Percentiles rank a stretch among this genome's conserved stretches.
These are phyloP conservation scores for Poecilia gillii DNA, from an alignment of 2,797 vertebrate genomes.

Conservation along the genomic window DNA sequence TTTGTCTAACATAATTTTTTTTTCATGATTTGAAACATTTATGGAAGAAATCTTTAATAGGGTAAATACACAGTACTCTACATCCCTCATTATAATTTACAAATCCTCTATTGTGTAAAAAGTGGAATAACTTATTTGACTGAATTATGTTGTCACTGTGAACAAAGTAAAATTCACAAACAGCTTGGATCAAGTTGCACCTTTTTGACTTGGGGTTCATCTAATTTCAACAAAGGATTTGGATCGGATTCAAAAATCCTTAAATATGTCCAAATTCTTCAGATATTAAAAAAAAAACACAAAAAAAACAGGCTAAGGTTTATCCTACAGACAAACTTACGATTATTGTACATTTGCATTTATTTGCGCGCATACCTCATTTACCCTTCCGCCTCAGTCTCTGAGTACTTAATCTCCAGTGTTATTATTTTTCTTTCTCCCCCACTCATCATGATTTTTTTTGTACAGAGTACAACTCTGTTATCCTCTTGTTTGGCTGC, in stretches of 20 bases:
- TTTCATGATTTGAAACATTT: neutral
- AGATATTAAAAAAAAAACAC: conserved; percentile 6
- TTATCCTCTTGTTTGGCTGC: conserved; percentile 49
- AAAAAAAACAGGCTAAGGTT: conserved; percentile 16
- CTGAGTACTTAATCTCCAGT: conserved; percentile 58
- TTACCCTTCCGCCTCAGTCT: conserved; percentile 46
- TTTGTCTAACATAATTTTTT: neutral
- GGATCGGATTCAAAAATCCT: neutral
- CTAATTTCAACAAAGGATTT: neutral
- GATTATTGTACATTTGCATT: conserved; percentile 26
- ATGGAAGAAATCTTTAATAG: neutral
- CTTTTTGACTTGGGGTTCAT: neutral
- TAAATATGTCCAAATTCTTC: conserved; percentile 21
- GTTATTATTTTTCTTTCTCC: conserved; percentile 43
- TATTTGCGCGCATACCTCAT: conserved; percentile 37
- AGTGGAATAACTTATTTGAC: neutral
- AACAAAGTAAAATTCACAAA: neutral
- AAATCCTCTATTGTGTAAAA: neutral
- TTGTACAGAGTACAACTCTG: conserved; percentile 61
- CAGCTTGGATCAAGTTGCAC: neutral
- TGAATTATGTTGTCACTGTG: neutral
- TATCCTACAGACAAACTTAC: conserved; percentile 15
- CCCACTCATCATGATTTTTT: conserved; percentile 52
- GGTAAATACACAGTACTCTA: neutral
- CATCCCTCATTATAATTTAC: neutral